Evolutionary conservation across 1,140 invertebrate genomes (phyloP).

Genomic region (Rhagoletis zephyria): DNA sequence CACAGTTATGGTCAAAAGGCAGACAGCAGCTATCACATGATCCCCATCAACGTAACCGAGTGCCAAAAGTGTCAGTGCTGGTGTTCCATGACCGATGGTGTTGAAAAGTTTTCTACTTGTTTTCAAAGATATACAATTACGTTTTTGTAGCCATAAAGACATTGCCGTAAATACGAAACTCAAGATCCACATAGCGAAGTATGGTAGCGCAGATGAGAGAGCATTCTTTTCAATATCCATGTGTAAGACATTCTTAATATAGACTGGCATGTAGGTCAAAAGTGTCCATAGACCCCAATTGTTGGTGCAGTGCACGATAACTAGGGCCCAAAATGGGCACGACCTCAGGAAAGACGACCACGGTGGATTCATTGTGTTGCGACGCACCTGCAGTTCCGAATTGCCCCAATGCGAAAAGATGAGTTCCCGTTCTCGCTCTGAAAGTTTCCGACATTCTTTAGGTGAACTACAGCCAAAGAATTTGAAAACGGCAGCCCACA

Average conservation of each 20-base stretch:
- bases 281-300: conserved; percentile 89
- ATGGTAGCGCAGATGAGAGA: conserved; percentile 84
- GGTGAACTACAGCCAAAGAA: conserved; percentile 47
- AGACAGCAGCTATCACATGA: conserved; percentile 76
- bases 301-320: conserved; percentile 86
- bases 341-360: conserved; percentile 84
- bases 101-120: conserved; percentile 81
- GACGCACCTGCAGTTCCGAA: not conserved
- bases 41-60: conserved; percentile 77
- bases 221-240: conserved; percentile 86
- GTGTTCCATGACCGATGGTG: conserved; percentile 77
- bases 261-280: conserved; percentile 77
- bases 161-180: conserved; percentile 80
- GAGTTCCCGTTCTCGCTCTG: conserved; percentile 25
- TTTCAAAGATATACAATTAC: conserved; percentile 75
- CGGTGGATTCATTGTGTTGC: conserved; percentile 72
- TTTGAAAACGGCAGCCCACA: conserved; percentile 45
- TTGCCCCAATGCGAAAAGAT: not conserved
- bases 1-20: conserved; percentile 80
- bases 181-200: conserved; percentile 81
- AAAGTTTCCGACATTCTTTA: conserved; percentile 31
- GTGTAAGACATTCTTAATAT: conserved; percentile 64
- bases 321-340: conserved; percentile 84
- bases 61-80: conserved; percentile 77
- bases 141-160: conserved; percentile 78